Evolutionary conservation across 1,140 invertebrate genomes (phyloP), one percentile per base, ranked within the genome.

Genomic region (Lycorma delicatula): DNA sequence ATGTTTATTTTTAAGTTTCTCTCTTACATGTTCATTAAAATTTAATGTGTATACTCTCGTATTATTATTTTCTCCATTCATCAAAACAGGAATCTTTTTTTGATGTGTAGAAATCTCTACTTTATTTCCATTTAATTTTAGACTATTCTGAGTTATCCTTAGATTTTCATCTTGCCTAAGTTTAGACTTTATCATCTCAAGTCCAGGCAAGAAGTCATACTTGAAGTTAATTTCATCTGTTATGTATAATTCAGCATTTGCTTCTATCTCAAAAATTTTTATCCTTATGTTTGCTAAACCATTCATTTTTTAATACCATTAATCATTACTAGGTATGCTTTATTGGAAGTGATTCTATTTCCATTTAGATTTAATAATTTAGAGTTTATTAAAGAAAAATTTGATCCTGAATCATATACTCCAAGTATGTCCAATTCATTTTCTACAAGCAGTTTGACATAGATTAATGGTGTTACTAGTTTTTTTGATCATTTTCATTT

Each of bases 261-360:
- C 25, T 22, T 51, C 50, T 54, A 61, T 54, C 12, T 58, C 46
- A 31, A 61, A 58, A 41, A 66, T 64, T 62, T 54, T 67, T 54
- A 64, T 60, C 59, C 62, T 53, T 58, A 62, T n/a, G n/a, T n/a
- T n/a, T n/a, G n/a, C n/a, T n/a, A n/a, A n/a, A n/a, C n/a, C n/a
- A n/a, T n/a, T 58, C 61, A 48, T 59, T 65, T 56, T 62, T 60
- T 60, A 34, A 66, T 60, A 60, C 66, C 64, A 66, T 59, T 66
- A 59, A 67, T 64, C 36, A 63, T 64, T 52, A 22, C 53, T 52
- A 65, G 55, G 49, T 58, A 60, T 54, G 31, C 29, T 31, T 56
- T 60, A 31, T 61, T 59, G 44, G 36, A n/a, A n/a, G n/a, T n/a
- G n/a, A n/a, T n/a, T n/a, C n/a, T n/a, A n/a, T n/a, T n/a, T 47